A percentile compares a stretch with the other conserved stretches of the same genome.
phyloP scores from a whole-genome alignment of 2,113 vertebrate species.

The Hemichromis elongatus region DNA sequence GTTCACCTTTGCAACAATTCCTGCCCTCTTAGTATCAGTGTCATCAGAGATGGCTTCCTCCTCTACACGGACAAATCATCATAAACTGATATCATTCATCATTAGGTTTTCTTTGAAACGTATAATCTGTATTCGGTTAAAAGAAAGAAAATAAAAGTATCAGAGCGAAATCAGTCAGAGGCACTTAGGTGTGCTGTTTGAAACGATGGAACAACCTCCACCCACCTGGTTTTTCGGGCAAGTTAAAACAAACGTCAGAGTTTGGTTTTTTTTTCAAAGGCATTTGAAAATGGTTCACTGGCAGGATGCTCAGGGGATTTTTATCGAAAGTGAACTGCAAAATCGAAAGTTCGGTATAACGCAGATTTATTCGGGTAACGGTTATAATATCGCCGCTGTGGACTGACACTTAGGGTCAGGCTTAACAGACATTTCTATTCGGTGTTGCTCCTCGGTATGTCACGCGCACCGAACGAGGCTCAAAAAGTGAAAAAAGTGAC shows the following conservation, averaged over 20 bases:
- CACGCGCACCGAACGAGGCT: not conserved
- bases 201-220: not conserved
- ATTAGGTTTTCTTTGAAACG: not conserved
- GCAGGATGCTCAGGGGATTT: not conserved
- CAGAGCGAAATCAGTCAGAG: not conserved
- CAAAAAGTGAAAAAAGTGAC: not conserved
- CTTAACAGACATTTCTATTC: not conserved
- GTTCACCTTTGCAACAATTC: not conserved
- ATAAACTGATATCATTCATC: not conserved
- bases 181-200: not conserved
- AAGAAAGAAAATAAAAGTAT: not conserved
- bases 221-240: not conserved
- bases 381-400: not conserved
- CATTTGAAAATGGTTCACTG: not conserved
- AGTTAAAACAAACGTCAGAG: conserved; percentile 8
- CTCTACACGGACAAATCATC: not conserved
- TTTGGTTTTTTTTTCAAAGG: too few relatives aligned
- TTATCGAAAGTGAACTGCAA: not conserved
- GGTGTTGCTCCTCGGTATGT: not conserved
- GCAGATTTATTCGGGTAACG: not conserved
- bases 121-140: not conserved
- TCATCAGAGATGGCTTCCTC: not conserved
- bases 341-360: not conserved
- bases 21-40: not conserved
- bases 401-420: not conserved